A percentile compares a stretch with the other conserved stretches of the same genome.
These are phyloP conservation scores for Gastrophryne carolinensis DNA, from an alignment of 2,797 vertebrate genomes.

Conservation along the genomic window DNA sequence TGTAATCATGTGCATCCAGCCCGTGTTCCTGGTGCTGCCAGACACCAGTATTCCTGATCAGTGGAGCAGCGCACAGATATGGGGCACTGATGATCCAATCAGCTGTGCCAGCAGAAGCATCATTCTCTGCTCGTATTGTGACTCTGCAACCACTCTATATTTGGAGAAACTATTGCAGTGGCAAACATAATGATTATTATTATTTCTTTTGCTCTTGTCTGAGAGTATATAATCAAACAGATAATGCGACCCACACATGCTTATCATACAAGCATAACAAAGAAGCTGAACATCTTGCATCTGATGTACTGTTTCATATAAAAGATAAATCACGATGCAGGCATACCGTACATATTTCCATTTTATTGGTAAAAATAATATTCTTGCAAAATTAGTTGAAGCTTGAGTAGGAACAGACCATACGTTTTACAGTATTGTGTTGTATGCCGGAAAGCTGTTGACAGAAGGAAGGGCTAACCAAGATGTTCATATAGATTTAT, in stretches of 20 bases:
- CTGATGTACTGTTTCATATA: slow-evolving; percentile 3
- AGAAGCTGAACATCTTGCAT: neutral
- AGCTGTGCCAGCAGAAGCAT: slow-evolving; percentile 21
- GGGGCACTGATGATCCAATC: slow-evolving; percentile 18
- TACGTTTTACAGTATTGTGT: neutral
- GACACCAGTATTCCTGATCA: slow-evolving; percentile 55
- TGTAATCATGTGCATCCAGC: slow-evolving; percentile 63
- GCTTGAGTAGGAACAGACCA: neutral
- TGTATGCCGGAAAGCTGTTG: neutral
- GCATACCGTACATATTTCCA: neutral
- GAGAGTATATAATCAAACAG: slow-evolving; percentile 20
- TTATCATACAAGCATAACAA: slow-evolving; percentile 5
- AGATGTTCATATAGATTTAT: neutral
- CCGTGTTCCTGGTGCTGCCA: slow-evolving; percentile 54
- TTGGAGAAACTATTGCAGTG: slow-evolving; percentile 23
- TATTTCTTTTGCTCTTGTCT: slow-evolving; percentile 13
- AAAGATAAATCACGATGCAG: neutral
- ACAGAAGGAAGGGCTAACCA: neutral
- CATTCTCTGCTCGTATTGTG: slow-evolving; percentile 13
- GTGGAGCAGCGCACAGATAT: slow-evolving; percentile 43
- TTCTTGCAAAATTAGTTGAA: neutral
- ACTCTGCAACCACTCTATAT: slow-evolving; percentile 40
- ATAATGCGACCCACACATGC: slow-evolving; percentile 14
- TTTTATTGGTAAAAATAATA: neutral
- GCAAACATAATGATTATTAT: slow-evolving; percentile 30